Conservation (phyloP, 2,113 vertebrate species). For the Speoplatyrhinus poulsoni region DNA sequence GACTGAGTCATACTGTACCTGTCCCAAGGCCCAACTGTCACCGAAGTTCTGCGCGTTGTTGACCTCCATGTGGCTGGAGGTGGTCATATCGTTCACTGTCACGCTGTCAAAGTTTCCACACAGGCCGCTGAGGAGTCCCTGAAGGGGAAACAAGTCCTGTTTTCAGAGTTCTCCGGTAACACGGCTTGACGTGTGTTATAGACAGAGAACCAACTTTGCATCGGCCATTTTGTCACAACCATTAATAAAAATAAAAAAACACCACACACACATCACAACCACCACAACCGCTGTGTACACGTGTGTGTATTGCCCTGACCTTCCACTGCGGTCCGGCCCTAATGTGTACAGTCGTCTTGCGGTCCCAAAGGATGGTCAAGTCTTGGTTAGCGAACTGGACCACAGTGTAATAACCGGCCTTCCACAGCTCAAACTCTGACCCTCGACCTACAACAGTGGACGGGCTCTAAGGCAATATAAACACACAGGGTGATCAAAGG, state of each 20-base stretch:
- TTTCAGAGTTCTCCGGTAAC: too few relatives aligned
- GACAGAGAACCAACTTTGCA: too few relatives aligned
- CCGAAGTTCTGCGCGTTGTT: conserved; percentile 95
- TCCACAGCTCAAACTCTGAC: conserved; percentile 89
- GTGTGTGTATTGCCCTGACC: conserved; percentile 67
- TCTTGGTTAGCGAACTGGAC: conserved; percentile 89
- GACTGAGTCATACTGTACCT: conserved; percentile 74
- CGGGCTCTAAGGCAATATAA: conserved; percentile 65
- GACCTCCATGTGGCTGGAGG: conserved; percentile 95
- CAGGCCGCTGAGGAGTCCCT: conserved; percentile 91
- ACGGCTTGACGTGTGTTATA: too few relatives aligned
- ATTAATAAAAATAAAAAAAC: too few relatives aligned
- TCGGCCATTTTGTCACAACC: too few relatives aligned
- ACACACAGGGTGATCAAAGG: not conserved
- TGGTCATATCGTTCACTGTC: conserved; percentile 97
- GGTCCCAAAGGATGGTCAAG: conserved; percentile 94
- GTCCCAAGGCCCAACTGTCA: conserved; percentile 95
- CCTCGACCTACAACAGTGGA: conserved; percentile 79
- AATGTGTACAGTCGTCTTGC: conserved; percentile 93
- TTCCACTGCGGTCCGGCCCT: conserved; percentile 94
- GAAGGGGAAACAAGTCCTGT: not conserved
- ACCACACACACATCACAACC: too few relatives aligned
- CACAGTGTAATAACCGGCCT: conserved; percentile 89
- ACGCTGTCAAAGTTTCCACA: conserved; percentile 99
- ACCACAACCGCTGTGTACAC: too few relatives aligned